phyloP scores from a whole-genome alignment of 2,797 vertebrate genomes.

The Gorsachius magnificus region DNA sequence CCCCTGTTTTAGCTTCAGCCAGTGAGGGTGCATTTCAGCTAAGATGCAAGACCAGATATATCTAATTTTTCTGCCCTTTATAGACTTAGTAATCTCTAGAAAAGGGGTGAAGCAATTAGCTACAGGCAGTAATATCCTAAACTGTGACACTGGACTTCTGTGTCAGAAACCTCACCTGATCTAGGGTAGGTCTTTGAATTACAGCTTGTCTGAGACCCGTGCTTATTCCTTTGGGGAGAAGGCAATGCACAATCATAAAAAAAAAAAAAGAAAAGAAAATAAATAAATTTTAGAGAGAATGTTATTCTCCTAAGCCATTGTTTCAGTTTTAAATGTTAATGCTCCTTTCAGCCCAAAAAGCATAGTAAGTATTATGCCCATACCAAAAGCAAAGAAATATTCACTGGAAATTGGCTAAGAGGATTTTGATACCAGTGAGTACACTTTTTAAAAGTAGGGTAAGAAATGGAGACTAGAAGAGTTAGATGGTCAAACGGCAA shows the following conservation, averaged over 20 bases:
- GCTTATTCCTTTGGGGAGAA: background rate
- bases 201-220: background rate
- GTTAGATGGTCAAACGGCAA: background rate
- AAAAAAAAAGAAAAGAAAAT: background rate
- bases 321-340: slow-evolving; percentile 5
- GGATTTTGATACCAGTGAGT: background rate
- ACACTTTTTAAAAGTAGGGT: background rate
- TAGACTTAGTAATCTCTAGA: background rate
- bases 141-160: background rate
- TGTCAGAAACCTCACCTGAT: background rate
- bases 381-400: background rate
- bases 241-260: background rate
- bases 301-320: background rate
- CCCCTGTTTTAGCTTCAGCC: background rate
- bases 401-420: background rate
- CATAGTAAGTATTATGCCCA: background rate
- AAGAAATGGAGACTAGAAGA: background rate
- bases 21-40: background rate
- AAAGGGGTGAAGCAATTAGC: background rate
- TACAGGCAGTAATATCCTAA: background rate
- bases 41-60: background rate
- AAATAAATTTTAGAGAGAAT: background rate
- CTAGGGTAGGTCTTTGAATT: background rate
- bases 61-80: background rate
- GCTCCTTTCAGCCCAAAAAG: background rate